Base-by-base conservation (phyloP, 2,797 vertebrate genomes). In the Mormyrus hasselquistii region DNA sequence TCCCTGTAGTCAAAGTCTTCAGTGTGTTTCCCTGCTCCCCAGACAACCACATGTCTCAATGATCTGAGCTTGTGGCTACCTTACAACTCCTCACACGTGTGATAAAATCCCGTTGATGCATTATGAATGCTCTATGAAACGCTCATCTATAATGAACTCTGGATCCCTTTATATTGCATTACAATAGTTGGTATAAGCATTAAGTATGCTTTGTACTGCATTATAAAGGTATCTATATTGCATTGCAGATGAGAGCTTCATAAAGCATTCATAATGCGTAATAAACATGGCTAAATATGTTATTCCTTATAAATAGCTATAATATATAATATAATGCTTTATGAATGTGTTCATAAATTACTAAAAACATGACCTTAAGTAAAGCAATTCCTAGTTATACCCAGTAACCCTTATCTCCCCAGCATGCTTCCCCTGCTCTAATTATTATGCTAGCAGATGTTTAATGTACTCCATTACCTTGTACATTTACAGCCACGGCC, bases 401-500 rank as follows among this genome's bases (percentile, higher is more conserved):
- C 38, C 38, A n/a, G 34, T 44, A 62, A 87, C 34, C n/a, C 57
- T 53, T 29, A 10, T 25, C 50, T 16, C 57, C 53, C 84, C 25
- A 29, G 14, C 2, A 19, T 5, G 3, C 14, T 19, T 55, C 34
- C 53, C 38, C 29, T 14, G 12, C 38, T 65, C n/a, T 65, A 50
- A 87, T 47, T 87, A 65, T 65, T 69, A 53, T 47, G 53, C 41
- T 62, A 65, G 86, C 59, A 87, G 55, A 87, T 44, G 86, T 87
- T 49, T 65, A 87, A 87, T 87, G 59, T 87, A 47, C 55, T 44
- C 38, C 57, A 87, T 65, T 87, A 65, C 55, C 22, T 87, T 87
- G 55, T 47, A 41, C 86, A 87, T 87, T 65, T 62, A 65, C 55
- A 44, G 86, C 19, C 55, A 65, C 12, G n/a, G 55, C 86, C 55